Evolutionary conservation across 2,797 vertebrate species (phyloP).

Genomic region (Rhinatrema bivittatum): DNA sequence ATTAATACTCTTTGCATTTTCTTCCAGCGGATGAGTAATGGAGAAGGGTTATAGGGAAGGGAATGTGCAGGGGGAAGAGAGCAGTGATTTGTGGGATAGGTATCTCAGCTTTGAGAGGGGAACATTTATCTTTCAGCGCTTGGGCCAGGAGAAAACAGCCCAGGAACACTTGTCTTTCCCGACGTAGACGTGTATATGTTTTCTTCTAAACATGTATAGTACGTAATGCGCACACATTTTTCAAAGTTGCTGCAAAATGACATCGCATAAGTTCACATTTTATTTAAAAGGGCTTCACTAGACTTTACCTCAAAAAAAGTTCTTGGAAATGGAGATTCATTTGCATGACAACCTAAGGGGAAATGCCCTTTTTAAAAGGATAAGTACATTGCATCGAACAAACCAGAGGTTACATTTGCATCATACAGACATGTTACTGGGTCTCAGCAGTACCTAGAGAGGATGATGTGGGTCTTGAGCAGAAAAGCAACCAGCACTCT

Average conservation of each 20-base stretch:
- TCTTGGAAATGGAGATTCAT: no score
- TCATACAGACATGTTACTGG: no score
- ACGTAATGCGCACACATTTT: fast-evolving
- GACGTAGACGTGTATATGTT: fast-evolving
- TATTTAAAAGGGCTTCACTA: not conserved
- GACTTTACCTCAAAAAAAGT: no score
- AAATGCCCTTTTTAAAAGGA: no score
- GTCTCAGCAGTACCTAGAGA: no score
- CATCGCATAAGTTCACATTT: not conserved
- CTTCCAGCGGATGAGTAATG: constrained; percentile 84
- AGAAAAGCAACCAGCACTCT: no score
- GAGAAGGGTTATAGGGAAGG: constrained; percentile 59
- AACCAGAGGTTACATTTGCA: no score
- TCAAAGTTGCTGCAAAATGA: no score
- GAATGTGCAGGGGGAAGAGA: constrained; percentile 59
- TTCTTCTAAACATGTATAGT: not conserved
- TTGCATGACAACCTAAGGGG: no score
- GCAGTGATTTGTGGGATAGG: constrained; percentile 82
- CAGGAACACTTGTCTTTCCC: constrained; percentile 43
- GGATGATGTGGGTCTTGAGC: no score
- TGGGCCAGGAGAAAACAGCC: constrained; percentile 51
- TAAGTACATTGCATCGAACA: no score
- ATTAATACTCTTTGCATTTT: constrained; percentile 78
- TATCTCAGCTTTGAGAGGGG: constrained; percentile 75
- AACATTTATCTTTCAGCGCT: constrained; percentile 77